Base-by-base conservation (phyloP, 2,113 vertebrate genomes). In the Octodon degus region DNA sequence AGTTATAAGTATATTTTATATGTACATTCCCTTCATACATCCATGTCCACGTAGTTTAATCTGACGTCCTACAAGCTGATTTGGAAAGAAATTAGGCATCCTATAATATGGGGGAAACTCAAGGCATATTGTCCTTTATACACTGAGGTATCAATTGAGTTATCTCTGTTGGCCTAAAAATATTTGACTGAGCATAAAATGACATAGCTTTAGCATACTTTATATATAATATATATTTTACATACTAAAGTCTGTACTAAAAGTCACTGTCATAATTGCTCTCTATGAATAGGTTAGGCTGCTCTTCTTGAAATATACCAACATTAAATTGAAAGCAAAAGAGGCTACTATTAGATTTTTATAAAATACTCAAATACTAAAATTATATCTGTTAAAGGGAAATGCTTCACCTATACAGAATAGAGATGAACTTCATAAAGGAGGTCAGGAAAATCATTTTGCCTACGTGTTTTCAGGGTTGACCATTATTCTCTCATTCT, bases 291-390 rank as follows among this genome's bases (percentile, higher is more conserved):
- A 74, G 7, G 34, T 93, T 85, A 67, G 55, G 1, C 25, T 94
- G 74, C 7, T 95, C 17, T 91, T 79, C 85, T 94, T 83, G 30
- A 96, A 89, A 47, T 82, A 67, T 67, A 72, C 25, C 24, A 86
- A 6, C 17, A 80, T 91, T 86, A 67, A 14, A 81, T 62, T 40
- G 8, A 86, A 93, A 94, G 9, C 7, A 93, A 94, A 92, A n/a
- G 24, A 89, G 60, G 86, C 34, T 77, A 5, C 20, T 72, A 37
- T 89, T 86, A 88, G 27, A 7, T 3, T 82, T 62, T 1, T 17
- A 24, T 89, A 25, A 96, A 92, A 96, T 7, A 43, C 65, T 93
- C 34, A 88, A 90, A 82, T 90, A 68, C 8, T 95, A 80, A 80
- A 89, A 63, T 5, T 0, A 16, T 58, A 79, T 20, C 11, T 88